Percentiles rank a stretch among this genome's conserved stretches.
Conservation (phyloP, 2,797 vertebrate species). For the Pseudochirops cupreus region DNA sequence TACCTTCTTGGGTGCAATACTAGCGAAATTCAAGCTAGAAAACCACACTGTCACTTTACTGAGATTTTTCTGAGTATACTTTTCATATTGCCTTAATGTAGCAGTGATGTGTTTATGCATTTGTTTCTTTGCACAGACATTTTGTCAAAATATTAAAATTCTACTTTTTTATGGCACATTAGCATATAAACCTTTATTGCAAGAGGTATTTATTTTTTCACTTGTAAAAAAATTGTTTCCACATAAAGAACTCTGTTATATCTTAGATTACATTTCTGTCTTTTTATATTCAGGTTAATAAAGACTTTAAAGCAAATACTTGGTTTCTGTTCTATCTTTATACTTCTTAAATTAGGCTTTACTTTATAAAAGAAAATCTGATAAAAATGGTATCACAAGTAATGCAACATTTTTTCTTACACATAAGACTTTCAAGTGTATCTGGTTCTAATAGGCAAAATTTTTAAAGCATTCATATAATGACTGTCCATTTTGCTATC, state of each 20-base stretch:
- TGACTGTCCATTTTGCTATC: slow-evolving; percentile 3
- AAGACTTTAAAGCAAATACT: slow-evolving; percentile 84
- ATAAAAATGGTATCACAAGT: not conserved
- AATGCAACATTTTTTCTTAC: not conserved
- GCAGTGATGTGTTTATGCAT: slow-evolving; percentile 93
- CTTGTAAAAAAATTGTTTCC: slow-evolving; percentile 95
- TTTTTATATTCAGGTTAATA: slow-evolving; percentile 91
- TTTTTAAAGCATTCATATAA: not conserved
- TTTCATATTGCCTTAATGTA: slow-evolving; percentile 98
- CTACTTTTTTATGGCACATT: slow-evolving; percentile 92
- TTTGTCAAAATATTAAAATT: slow-evolving; percentile 90
- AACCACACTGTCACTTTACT: slow-evolving; percentile 97
- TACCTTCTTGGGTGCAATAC: slow-evolving; percentile 94
- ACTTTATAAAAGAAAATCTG: slow-evolving; percentile 21
- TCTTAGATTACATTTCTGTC: slow-evolving; percentile 88
- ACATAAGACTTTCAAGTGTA: not conserved
- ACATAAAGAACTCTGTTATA: slow-evolving; percentile 95
- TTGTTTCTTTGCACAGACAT: slow-evolving; percentile 95
- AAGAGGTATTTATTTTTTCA: slow-evolving; percentile 94
- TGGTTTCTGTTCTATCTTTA: slow-evolving; percentile 15
- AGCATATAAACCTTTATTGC: slow-evolving; percentile 90
- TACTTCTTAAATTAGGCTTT: slow-evolving; percentile 12
- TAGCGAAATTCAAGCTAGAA: slow-evolving; percentile 90
- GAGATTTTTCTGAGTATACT: slow-evolving; percentile 90
- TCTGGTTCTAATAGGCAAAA: not conserved